Evolutionary conservation across 2,888 invertebrate species (phyloP), one percentile per base, ranked within the genome.

Genomic region (Myathropa florea): DNA sequence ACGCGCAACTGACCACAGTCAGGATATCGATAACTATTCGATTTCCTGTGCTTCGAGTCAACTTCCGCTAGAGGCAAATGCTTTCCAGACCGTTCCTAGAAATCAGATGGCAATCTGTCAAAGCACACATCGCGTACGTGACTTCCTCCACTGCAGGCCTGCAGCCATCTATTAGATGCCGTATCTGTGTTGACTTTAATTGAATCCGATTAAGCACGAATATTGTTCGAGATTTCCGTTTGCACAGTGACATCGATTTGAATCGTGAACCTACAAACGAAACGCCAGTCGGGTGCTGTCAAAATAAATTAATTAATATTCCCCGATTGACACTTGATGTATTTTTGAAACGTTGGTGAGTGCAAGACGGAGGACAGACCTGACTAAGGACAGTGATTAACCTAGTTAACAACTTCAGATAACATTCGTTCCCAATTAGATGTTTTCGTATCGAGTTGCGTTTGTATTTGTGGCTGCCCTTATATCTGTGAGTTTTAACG

Each of bases 301-400:
- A 72, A 72, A 71, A 63, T 70, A 36, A 36, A 70, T 21, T 61
- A 61, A 61, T 30, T 57, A 71, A 10, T 64, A 26, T 7, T 36
- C 26, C 2, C 18, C 63, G 10, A 36, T 23, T 67, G 79, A 72
- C 79, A 46, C 53, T 23, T 63, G 39, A 21, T 28, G 21, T 60
- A 33, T 79, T 65, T 71, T 30, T 79, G 53, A 33, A 63, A 60
- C 57, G 39, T 18, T 33, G 55, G 82, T 77, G 55, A 65, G 55
- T 36, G 23, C 36, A 26, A 10, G 36, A n/a, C 39, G 26, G 18
- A 3, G n/a, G 7, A 3, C 21, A 57, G 23, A 10, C 30, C 9
- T 18, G 33, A 12, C 10, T 33, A 12, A 9, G 3, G n/a, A 65
- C 23, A 39, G 24, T 14, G 57, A 24, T 68, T 30, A 57, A 21